Evolutionary conservation across 2,888 invertebrate genomes (phyloP), one percentile per base, ranked within the genome.

Genomic region (Aplocera efformata): DNA sequence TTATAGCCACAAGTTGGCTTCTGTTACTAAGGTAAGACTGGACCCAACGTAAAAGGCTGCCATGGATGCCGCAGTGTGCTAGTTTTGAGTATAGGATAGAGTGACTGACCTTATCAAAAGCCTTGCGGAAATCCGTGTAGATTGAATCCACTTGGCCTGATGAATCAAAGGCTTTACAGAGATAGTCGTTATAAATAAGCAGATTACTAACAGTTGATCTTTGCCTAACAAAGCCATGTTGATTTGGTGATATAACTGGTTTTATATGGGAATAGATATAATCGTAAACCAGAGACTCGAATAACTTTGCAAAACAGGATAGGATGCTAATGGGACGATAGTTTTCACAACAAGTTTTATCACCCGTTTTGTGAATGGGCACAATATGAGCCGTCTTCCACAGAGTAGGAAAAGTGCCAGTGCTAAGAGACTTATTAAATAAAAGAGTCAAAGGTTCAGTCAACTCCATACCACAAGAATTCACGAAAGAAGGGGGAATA

Each of bases 321-420:
- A 44, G 24, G 17, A 46, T 41, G 17, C 25, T 26, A 10, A 33
- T 33, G 6, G 36, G 41, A 25, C 48, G 23, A 39, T 50, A 39
- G 22, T 53, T 35, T 6, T 33, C 10, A 43, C 42, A 26, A 6
- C 21, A 7, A 23, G 34, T 6, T 11, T 28, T 27, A 17, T 50
- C 42, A 5, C 48, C 53, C 6, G 37, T 32, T 26, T 54, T 54
- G 10, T 27, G 22, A 4, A 50, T 42, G 3, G 53, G 47, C n/a
- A 47, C 32, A 0, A 53, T 31, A n/a, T 36, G 35, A 6, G 49
- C 44, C 1, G n/a, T 20, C 30, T 54, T 54, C 50, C 49, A 54
- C 1, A 1, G 4, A 0, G 11, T 6, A 0, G 53, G 56, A 21
- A 52, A 52, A 7, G 43, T 9, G 6, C 49, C 52, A 0, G 25